Conservation (phyloP, 2,888 invertebrate genomes). For the Phortica okadai region DNA sequence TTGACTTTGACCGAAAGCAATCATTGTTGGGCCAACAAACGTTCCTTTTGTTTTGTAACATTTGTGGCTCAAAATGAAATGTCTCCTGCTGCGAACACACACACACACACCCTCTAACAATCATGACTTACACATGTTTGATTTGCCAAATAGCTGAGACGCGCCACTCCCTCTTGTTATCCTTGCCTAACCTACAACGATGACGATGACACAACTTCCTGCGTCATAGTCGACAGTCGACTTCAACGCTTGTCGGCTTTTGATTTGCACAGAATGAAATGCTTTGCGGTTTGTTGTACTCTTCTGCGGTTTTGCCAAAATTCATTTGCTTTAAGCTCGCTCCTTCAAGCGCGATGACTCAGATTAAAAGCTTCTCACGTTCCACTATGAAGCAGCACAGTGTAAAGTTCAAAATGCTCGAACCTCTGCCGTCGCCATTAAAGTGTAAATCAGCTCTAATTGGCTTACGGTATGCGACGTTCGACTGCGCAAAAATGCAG, state of each 20-base stretch:
- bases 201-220: too few relatives aligned
- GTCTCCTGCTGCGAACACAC: constrained; percentile 58
- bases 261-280: too few relatives aligned
- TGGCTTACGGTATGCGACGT: constrained; percentile 46
- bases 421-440: neutral
- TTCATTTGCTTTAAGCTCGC: too few relatives aligned
- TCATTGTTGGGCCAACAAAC: constrained; percentile 73
- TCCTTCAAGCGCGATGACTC: too few relatives aligned
- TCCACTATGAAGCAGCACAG: neutral
- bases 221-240: too few relatives aligned
- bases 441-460: constrained; percentile 55
- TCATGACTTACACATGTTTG: neutral
- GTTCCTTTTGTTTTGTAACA: constrained; percentile 51
- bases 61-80: constrained; percentile 33
- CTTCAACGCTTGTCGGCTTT: too few relatives aligned
- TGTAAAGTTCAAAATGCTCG: constrained; percentile 5
- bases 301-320: too few relatives aligned
- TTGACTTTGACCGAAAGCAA: constrained; percentile 71
- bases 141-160: neutral
- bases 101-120: neutral
- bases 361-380: too few relatives aligned
- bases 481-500: constrained; percentile 27
- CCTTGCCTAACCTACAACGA: too few relatives aligned
- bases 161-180: too few relatives aligned
- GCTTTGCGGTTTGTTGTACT: too few relatives aligned